These are phyloP conservation scores for Hyles vespertilio DNA, from an alignment of 1,140 invertebrate genomes.

Conservation along the genomic window DNA sequence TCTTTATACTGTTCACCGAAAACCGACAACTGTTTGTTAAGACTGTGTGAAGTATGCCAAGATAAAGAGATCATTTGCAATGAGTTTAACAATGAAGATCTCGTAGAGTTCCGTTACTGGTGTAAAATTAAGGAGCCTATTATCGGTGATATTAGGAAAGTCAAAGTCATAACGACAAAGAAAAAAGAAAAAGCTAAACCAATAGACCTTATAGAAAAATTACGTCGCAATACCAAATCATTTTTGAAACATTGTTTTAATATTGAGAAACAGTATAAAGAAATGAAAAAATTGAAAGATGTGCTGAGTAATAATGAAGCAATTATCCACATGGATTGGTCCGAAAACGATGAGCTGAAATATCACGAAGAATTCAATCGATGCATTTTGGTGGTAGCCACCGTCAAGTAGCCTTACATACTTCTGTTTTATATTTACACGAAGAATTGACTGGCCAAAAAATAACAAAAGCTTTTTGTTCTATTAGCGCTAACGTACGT, in stretches of 20 bases:
- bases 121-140: not conserved
- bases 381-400: slow-evolving; percentile 15
- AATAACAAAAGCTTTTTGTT: slow-evolving; percentile 10
- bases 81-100: slow-evolving; percentile 19
- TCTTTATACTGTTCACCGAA: slow-evolving; percentile 10
- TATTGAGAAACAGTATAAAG: not conserved
- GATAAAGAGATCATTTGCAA: slow-evolving; percentile 12
- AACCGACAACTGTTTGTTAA: slow-evolving; percentile 14
- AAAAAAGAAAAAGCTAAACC: slow-evolving; percentile 9
- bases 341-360: slow-evolving; percentile 10
- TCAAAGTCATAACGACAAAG: slow-evolving; percentile 4
- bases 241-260: slow-evolving; percentile 1
- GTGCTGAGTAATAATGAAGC: not conserved
- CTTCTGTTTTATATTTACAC: slow-evolving; percentile 12
- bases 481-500: slow-evolving; percentile 11
- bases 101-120: slow-evolving; percentile 14
- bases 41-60: slow-evolving; percentile 14
- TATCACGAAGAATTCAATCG: slow-evolving; percentile 10
- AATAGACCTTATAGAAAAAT: slow-evolving; percentile 12
- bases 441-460: not conserved
- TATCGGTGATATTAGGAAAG: slow-evolving; percentile 12
- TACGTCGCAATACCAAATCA: slow-evolving; percentile 3
- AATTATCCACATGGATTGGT: slow-evolving; percentile 8
- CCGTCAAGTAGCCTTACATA: slow-evolving; percentile 14
- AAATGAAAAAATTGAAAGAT: not conserved